Evolutionary conservation across 2,113 vertebrate species (phyloP).

Genomic region (Zootoca vivipara): DNA sequence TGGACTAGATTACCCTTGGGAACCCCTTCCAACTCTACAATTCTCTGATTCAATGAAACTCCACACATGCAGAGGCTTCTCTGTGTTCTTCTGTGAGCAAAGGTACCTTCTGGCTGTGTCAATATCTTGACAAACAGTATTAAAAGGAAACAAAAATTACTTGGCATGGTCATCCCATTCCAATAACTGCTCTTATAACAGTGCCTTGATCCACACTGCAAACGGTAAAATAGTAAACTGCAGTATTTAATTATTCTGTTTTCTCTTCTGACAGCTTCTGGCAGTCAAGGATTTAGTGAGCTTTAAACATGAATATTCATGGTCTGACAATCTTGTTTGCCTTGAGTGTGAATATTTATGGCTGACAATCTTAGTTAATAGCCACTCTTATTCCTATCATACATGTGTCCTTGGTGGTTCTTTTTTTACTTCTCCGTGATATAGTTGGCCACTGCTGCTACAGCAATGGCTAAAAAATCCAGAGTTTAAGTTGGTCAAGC

Average conservation of each 20-base stretch:
- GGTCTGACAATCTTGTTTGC: constrained; percentile 5
- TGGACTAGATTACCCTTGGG: too few relatives aligned
- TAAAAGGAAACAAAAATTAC: not conserved
- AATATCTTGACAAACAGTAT: not conserved
- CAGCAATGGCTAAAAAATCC: not conserved
- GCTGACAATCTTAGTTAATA: constrained; percentile 2
- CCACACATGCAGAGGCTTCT: not conserved
- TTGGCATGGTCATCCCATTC: not conserved
- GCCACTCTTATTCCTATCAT: not conserved
- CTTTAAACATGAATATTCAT: constrained; percentile 21
- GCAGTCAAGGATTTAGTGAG: not conserved
- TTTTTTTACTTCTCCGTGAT: not conserved
- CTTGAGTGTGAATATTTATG: constrained; percentile 18
- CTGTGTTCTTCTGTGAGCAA: not conserved
- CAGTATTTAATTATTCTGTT: constrained; percentile 8
- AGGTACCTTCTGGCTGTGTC: not conserved
- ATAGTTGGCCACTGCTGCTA: too few relatives aligned
- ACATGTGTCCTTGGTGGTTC: not conserved
- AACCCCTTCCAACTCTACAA: too few relatives aligned
- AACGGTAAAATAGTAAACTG: not conserved
- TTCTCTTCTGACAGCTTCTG: not conserved
- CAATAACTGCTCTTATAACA: not conserved
- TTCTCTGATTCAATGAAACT: not conserved
- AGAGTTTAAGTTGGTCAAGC: not conserved
- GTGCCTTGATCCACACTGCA: not conserved